Percentiles rank a stretch among this genome's conserved stretches.
These are phyloP conservation scores for Microplitis manilae DNA, from an alignment of 2,888 invertebrate species.

Conservation along the genomic window DNA sequence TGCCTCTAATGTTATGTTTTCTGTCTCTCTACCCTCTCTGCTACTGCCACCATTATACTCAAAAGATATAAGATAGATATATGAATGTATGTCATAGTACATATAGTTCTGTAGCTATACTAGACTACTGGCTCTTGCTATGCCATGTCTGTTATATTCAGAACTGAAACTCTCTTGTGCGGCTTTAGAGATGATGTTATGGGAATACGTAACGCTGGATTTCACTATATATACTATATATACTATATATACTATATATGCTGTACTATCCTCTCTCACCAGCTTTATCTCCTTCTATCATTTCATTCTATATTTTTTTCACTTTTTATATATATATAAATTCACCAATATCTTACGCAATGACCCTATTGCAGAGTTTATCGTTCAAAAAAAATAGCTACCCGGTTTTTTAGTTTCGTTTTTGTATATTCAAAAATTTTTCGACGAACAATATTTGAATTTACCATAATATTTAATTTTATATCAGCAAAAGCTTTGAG, in stretches of 20 bases:
- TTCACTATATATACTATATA: slow-evolving; percentile 46
- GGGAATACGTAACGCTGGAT: slow-evolving; percentile 66
- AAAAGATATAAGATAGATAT: slow-evolving; percentile 53
- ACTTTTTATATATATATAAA: background rate
- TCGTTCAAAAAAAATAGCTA: too few relatives aligned
- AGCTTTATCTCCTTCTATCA: slow-evolving; percentile 21
- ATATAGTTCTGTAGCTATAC: slow-evolving; percentile 22
- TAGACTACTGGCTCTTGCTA: too few relatives aligned
- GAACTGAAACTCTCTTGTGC: slow-evolving; percentile 54
- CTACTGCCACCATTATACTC: slow-evolving; percentile 18
- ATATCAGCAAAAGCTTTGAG: too few relatives aligned
- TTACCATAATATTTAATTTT: too few relatives aligned
- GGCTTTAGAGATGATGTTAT: slow-evolving; percentile 64
- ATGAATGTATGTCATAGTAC: slow-evolving; percentile 63
- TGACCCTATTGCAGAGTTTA: background rate
- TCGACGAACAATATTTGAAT: too few relatives aligned
- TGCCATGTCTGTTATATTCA: background rate
- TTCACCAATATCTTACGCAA: slow-evolving; percentile 5
- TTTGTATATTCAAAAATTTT: too few relatives aligned
- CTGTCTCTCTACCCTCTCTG: slow-evolving; percentile 13
- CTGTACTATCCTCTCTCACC: slow-evolving; percentile 18
- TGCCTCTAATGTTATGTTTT: too few relatives aligned
- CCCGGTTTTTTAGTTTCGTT: too few relatives aligned
- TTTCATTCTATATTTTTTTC: slow-evolving; percentile 5
- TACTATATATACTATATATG: background rate